Evolutionary conservation across 2,113 vertebrate species (phyloP).

Genomic region (Erpornis zantholeuca): DNA sequence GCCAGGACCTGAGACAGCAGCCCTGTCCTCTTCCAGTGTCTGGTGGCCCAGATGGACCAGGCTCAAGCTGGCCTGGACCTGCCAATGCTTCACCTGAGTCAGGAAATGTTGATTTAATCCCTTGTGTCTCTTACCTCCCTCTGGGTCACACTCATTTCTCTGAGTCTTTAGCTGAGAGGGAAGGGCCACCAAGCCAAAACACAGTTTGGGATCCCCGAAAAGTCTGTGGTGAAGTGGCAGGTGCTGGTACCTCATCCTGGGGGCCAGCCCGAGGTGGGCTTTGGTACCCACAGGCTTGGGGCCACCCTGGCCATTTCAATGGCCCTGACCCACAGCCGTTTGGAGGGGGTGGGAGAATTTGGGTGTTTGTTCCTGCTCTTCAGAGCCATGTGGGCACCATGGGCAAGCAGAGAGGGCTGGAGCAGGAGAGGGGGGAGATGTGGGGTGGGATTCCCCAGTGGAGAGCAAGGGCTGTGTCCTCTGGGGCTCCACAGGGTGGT

Average conservation of each 20-base stretch:
- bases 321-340: neutral
- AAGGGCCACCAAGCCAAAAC: neutral
- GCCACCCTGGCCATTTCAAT: rapidly evolving
- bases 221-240: neutral
- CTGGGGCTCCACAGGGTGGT: rapidly evolving
- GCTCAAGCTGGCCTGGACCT: neutral
- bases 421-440: neutral
- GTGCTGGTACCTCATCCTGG: neutral
- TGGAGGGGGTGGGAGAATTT: neutral
- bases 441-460: neutral
- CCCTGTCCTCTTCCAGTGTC: neutral
- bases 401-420: neutral
- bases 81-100: neutral
- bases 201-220: neutral
- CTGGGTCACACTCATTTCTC: neutral
- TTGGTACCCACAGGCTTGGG: neutral
- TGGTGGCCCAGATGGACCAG: neutral
- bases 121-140: neutral
- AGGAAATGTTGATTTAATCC: neutral
- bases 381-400: neutral
- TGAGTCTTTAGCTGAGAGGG: neutral
- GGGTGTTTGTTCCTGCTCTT: neutral
- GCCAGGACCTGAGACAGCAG: neutral
- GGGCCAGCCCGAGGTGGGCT: neutral
- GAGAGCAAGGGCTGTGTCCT: rapidly evolving